Evolutionary conservation across 2,888 invertebrate species (phyloP), one percentile per base, ranked within the genome.

Genomic region (Oscheius myriophilus): DNA sequence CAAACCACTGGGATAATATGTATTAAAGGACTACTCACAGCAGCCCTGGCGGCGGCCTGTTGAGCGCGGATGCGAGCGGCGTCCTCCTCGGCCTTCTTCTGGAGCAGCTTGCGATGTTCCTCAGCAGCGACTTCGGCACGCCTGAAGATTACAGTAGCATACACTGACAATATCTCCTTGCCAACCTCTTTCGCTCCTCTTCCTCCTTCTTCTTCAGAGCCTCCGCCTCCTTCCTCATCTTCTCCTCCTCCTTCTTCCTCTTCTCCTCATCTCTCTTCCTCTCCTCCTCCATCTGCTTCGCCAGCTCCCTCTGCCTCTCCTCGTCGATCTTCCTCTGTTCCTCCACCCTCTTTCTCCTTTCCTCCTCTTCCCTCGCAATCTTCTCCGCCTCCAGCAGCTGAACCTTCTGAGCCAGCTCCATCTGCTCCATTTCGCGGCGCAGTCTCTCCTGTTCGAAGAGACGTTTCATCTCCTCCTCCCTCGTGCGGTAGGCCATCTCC

Each of bases 71-170:
- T 54, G 23, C 26, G 16, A 33, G 51, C 63, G 25, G 64, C 69
- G 41, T 61, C 69, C 41, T 64, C 64, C 23, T 54, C 61, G 25
- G 69, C 62, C 42, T 61, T 52, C n/a, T 49, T 45, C 21, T 9
- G 12, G 49, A 69, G 18, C 25, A 16, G 49, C 45, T 42, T 18
- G 7, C 52, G 33, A 11, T 69, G 61, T 33, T 63, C 57, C 26
- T 69, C 69, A 9, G 69, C 69, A 41, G 63, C 69, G 14, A 45
- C 18, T 39, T 69, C 69, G n/a, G 69, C 69, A 6, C 41, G 43
- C 45, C 58, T 67, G 7, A 45, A 67, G 41, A 51, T 18, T 25
- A 23, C 1, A 1, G 16, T 6, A 41, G 11, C 3, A n/a, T 16
- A 12, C 14, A 64, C 4, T n/a, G 33, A 25, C 39, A 41, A 16